Conservation (phyloP, 2,113 vertebrate species). For the Nothobranchius furzeri region DNA sequence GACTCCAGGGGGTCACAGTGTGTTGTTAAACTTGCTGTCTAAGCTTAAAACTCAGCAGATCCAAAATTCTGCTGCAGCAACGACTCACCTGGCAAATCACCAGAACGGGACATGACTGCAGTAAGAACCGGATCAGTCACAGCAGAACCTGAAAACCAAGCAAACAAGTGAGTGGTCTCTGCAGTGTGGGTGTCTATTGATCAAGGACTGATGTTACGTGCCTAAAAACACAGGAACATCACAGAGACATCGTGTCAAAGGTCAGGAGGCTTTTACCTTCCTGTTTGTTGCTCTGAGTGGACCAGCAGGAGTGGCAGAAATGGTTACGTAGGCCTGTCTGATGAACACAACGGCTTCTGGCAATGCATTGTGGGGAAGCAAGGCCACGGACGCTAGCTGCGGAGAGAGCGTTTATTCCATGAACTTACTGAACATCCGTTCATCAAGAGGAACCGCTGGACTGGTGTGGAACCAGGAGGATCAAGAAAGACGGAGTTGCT, state of each 20-base stretch:
- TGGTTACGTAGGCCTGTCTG: conserved; percentile 26
- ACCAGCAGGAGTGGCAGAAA: conserved; percentile 6
- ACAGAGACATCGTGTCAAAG: not conserved
- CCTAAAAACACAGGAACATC: not conserved
- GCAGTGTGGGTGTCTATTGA: not conserved
- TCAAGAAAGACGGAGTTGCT: not conserved
- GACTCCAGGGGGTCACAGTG: too few relatives aligned
- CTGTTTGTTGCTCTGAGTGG: conserved; percentile 12
- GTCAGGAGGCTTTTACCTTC: conserved; percentile 14
- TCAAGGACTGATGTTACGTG: not conserved
- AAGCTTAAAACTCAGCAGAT: not conserved
- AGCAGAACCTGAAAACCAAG: conserved; percentile 19
- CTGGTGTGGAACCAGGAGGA: not conserved
- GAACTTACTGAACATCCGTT: not conserved
- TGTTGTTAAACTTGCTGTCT: too few relatives aligned
- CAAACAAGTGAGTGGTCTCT: not conserved
- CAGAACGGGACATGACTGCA: conserved; percentile 62
- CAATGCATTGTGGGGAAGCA: conserved; percentile 66
- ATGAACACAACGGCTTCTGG: conserved; percentile 31
- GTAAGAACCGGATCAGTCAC: conserved; percentile 13
- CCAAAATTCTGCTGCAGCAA: too few relatives aligned
- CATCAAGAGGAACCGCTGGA: not conserved
- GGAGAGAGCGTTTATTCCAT: conserved; percentile 2
- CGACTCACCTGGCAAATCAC: conserved; percentile 63
- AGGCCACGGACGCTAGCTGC: conserved; percentile 36